Evolutionary conservation across 2,797 vertebrate species (phyloP).

Genomic region (Micrastur ruficollis): DNA sequence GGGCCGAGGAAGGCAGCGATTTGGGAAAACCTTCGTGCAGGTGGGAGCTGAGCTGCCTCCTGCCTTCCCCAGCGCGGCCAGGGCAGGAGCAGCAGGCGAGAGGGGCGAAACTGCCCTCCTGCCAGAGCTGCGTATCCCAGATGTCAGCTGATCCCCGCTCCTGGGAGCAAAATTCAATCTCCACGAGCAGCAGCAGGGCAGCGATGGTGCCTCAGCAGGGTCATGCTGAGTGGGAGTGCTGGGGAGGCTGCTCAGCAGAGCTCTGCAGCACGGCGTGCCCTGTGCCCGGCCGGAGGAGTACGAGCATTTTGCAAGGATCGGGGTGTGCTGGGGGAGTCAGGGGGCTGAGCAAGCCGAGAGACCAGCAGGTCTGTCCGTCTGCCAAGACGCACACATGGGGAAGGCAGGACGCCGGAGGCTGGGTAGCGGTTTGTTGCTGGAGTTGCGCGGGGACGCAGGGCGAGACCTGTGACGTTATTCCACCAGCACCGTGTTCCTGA

Average conservation of each 20-base stretch:
- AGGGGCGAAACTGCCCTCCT: background rate
- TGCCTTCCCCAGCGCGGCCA: background rate
- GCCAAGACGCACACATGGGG: fast-evolving
- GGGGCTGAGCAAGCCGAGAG: background rate
- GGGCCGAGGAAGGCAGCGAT: background rate
- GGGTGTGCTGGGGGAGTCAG: background rate
- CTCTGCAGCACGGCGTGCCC: background rate
- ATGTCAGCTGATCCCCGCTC: fast-evolving
- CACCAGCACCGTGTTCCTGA: background rate
- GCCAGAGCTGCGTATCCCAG: background rate
- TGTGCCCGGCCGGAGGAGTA: background rate
- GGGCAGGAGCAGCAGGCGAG: background rate
- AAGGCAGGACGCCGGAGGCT: background rate
- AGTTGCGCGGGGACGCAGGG: fast-evolving
- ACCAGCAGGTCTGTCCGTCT: background rate
- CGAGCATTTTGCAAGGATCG: background rate
- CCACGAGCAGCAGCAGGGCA: background rate
- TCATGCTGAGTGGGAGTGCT: background rate
- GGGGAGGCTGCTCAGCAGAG: background rate
- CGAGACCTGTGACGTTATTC: background rate
- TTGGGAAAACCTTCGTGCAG: background rate
- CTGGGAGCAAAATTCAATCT: background rate
- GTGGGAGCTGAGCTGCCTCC: background rate
- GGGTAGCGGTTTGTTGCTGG: background rate
- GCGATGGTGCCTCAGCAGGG: background rate